These are phyloP conservation scores for Bhutanitis thaidina DNA, from an alignment of 2,888 invertebrate genomes.

Conservation along the genomic window DNA sequence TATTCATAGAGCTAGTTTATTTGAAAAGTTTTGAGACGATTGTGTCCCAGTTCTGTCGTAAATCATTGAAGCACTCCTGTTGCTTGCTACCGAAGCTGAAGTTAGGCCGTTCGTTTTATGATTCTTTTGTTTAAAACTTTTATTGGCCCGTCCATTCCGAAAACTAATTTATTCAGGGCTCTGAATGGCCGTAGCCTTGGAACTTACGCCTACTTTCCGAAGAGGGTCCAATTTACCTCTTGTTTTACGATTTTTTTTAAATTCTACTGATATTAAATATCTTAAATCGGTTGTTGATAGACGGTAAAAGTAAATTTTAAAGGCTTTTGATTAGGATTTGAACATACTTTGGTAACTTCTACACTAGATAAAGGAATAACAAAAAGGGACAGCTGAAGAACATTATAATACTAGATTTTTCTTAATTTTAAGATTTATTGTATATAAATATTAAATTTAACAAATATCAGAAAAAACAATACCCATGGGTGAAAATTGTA, in stretches of 20 bases:
- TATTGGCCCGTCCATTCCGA: conserved; percentile 70
- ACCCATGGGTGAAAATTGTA: too few species aligned
- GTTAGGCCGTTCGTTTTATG: conserved; percentile 70
- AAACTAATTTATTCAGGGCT: conserved; percentile 78
- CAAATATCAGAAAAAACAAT: too few species aligned
- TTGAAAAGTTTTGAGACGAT: conserved; percentile 66
- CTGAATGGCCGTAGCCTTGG: conserved; percentile 56
- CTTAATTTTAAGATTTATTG: too few species aligned
- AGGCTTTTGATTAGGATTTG: too few species aligned
- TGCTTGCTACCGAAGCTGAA: conserved; percentile 71
- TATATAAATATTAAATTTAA: too few species aligned
- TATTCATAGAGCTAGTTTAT: conserved; percentile 66
- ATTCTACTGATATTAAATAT: neutral
- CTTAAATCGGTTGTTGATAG: conserved; percentile 28
- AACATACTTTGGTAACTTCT: too few species aligned
- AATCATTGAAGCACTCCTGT: conserved; percentile 71
- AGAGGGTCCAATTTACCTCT: conserved; percentile 49
- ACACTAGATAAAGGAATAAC: too few species aligned
- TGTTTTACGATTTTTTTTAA: conserved; percentile 53
- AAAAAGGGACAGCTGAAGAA: too few species aligned
- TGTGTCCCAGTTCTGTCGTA: conserved; percentile 65
- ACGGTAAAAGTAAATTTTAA: too few species aligned
- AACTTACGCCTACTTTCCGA: conserved; percentile 56
- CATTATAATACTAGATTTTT: too few species aligned
- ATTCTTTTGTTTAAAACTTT: conserved; percentile 79